Conservation (phyloP, 2,888 invertebrate species). For the Lepidonotus clava region DNA sequence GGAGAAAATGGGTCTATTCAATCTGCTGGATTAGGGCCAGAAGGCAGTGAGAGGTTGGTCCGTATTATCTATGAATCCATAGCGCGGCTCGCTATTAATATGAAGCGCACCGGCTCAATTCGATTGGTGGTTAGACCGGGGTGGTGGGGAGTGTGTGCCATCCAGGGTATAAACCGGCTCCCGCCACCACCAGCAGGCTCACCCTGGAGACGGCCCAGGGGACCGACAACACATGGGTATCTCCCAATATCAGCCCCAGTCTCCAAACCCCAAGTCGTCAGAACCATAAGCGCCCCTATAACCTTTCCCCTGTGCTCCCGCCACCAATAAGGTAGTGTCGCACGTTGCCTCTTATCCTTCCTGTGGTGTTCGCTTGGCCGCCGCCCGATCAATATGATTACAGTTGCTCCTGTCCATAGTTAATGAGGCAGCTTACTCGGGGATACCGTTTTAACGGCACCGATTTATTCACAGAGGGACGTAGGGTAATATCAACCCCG, state of each 20-base stretch:
- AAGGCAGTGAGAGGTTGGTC: neutral
- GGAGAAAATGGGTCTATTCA: too few relatives aligned
- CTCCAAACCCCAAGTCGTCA: too few relatives aligned
- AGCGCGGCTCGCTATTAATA: neutral
- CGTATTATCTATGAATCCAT: conserved; percentile 8
- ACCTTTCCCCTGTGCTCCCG: neutral
- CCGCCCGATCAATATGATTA: neutral
- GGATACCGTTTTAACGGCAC: neutral
- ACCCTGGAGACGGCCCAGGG: too few relatives aligned
- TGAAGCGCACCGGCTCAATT: neutral
- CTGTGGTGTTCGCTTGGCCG: neutral
- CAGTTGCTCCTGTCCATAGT: neutral
- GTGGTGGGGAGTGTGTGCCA: too few relatives aligned
- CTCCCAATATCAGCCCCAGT: too few relatives aligned
- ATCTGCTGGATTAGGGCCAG: too few relatives aligned
- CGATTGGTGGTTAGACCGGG: neutral
- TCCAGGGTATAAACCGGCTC: too few relatives aligned
- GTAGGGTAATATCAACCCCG: too few relatives aligned
- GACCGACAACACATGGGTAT: too few relatives aligned
- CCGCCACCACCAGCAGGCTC: too few relatives aligned
- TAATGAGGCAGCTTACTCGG: neutral
- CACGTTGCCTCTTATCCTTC: neutral
- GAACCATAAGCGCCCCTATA: neutral
- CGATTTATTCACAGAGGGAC: neutral
- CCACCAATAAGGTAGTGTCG: too few relatives aligned